Evolutionary conservation across 2,797 vertebrate species (phyloP).

Genomic region (Sebastes iracundus): DNA sequence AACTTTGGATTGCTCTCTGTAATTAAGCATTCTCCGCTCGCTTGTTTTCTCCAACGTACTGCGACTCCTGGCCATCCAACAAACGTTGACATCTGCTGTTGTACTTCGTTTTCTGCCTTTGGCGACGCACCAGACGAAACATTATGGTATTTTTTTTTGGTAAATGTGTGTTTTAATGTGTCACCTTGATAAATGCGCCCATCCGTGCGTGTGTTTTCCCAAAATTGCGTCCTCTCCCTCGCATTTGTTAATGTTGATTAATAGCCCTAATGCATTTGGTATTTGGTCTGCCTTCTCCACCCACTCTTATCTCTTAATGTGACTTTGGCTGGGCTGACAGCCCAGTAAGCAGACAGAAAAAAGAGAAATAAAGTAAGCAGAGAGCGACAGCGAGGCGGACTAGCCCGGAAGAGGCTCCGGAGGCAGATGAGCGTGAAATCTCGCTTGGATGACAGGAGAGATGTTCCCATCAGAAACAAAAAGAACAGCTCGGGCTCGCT

Average conservation of each 20-base stretch:
- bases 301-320: constrained; percentile 80
- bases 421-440: constrained; percentile 74
- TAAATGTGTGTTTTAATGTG: constrained; percentile 78
- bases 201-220: constrained; percentile 60
- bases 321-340: constrained; percentile 76
- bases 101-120: constrained; percentile 68
- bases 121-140: constrained; percentile 74
- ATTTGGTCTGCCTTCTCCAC: constrained; percentile 75
- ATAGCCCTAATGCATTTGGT: constrained; percentile 79
- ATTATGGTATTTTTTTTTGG: constrained; percentile 71
- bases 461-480: constrained; percentile 67
- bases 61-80: constrained; percentile 49
- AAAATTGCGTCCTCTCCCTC: constrained; percentile 67
- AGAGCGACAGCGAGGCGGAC: constrained; percentile 54
- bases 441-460: constrained; percentile 61
- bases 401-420: constrained; percentile 56
- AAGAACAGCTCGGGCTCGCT: constrained; percentile 38
- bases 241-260: constrained; percentile 81
- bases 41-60: constrained; percentile 46
- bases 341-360: constrained; percentile 67
- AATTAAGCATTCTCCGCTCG: constrained; percentile 48
- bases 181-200: constrained; percentile 78
- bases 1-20: constrained; percentile 39
- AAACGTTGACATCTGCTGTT: constrained; percentile 75
- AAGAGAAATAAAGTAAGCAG: constrained; percentile 63